Percentiles rank a stretch among this genome's conserved stretches.
Conservation (phyloP, 2,888 invertebrate genomes). For the Metopia argyrocephala region DNA sequence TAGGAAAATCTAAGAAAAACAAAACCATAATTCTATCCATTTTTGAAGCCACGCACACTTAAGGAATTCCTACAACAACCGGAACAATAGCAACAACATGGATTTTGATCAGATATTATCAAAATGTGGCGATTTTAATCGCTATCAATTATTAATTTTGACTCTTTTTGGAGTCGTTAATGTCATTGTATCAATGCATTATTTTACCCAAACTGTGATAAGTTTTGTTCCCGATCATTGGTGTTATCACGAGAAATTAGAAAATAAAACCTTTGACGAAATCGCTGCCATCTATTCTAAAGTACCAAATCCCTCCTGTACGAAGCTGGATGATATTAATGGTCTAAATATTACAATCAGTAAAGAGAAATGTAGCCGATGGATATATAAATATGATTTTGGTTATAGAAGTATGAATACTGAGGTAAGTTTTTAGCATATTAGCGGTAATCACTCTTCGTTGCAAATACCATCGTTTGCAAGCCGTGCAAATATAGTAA, state of each 20-base stretch:
- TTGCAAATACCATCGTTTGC: too few relatives aligned
- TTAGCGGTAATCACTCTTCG: too few relatives aligned
- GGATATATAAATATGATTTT: constrained; percentile 81
- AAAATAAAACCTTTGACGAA: constrained; percentile 76
- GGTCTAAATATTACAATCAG: constrained; percentile 74
- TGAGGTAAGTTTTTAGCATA: constrained; percentile 79
- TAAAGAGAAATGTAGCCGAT: constrained; percentile 78
- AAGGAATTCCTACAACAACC: too few relatives aligned
- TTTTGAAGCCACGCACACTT: background rate
- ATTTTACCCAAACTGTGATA: constrained; percentile 82
- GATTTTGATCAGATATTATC: constrained; percentile 80
- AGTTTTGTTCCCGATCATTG: constrained; percentile 80
- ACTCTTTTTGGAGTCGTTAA: constrained; percentile 81
- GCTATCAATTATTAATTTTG: constrained; percentile 80
- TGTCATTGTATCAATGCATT: constrained; percentile 81
- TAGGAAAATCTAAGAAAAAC: background rate
- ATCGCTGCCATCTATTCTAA: constrained; percentile 75
- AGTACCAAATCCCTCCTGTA: constrained; percentile 76
- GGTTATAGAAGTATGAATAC: constrained; percentile 82
- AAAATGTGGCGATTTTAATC: constrained; percentile 81
- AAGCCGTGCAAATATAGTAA: too few relatives aligned
- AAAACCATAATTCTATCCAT: background rate
- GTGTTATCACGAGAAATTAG: constrained; percentile 77
- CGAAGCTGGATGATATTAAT: constrained; percentile 73
- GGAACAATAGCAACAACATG: too few relatives aligned